A percentile compares a stretch with the other conserved stretches of the same genome.
These are phyloP conservation scores for Synergus laeviventris DNA, from an alignment of 2,888 invertebrate species.

Conservation along the genomic window DNA sequence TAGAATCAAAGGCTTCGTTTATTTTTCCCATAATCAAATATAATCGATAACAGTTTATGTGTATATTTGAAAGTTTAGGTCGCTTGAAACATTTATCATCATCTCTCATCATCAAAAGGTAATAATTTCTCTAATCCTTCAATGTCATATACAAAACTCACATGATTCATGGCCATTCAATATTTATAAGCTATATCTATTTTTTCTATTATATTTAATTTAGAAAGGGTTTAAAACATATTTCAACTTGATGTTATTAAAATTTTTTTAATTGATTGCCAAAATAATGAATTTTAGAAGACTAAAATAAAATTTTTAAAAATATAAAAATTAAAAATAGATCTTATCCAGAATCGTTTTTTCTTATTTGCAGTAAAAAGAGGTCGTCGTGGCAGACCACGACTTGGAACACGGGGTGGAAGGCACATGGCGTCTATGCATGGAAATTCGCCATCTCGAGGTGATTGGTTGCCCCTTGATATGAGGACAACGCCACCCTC, in stretches of 20 bases:
- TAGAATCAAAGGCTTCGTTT: neutral
- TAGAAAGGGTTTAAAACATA: neutral
- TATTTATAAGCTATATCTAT: slow-evolving; percentile 3
- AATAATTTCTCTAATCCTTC: slow-evolving; percentile 37
- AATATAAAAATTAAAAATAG: neutral
- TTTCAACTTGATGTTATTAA: neutral
- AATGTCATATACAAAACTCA: neutral
- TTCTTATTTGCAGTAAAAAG: slow-evolving; percentile 63
- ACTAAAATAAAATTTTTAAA: too few relatives aligned
- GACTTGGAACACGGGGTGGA: slow-evolving; percentile 70
- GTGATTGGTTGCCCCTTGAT: slow-evolving; percentile 73
- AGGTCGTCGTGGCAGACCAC: slow-evolving; percentile 73
- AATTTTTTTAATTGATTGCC: too few relatives aligned
- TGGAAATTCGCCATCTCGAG: slow-evolving; percentile 71
- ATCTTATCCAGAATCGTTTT: neutral
- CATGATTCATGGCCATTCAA: neutral
- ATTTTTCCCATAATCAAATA: neutral
- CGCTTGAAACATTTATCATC: slow-evolving; percentile 27
- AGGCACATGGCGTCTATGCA: slow-evolving; percentile 67
- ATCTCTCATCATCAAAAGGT: slow-evolving; percentile 28
- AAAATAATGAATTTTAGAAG: too few relatives aligned
- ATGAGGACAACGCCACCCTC: slow-evolving; percentile 73
- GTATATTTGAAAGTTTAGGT: slow-evolving; percentile 5
- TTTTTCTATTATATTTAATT: neutral
- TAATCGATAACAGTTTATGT: neutral